A percentile compares a stretch with the other conserved stretches of the same genome.
phyloP scores from a whole-genome alignment of 2,113 vertebrate genomes.

The Nettapus auritus region DNA sequence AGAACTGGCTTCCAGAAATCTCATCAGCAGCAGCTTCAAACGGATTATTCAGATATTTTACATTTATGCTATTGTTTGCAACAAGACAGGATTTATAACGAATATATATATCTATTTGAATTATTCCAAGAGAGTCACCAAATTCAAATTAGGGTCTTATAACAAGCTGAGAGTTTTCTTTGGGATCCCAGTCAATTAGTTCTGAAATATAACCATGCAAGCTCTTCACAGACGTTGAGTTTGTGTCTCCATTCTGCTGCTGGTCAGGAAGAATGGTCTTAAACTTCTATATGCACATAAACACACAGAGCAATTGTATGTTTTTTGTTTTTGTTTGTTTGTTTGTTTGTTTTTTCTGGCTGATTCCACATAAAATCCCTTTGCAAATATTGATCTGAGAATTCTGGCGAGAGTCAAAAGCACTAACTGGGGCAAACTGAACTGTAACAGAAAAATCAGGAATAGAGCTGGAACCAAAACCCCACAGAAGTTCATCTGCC shows the following conservation, averaged over 20 bases:
- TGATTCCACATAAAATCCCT: neutral
- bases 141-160: neutral
- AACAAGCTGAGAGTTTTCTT: neutral
- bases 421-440: neutral
- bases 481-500: neutral
- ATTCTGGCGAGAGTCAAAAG: neutral
- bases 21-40: neutral
- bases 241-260: neutral
- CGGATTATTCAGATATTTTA: neutral
- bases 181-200: neutral
- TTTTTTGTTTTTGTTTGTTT: neutral
- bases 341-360: neutral
- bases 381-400: neutral
- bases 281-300: neutral
- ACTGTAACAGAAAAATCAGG: neutral
- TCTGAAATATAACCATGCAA: neutral
- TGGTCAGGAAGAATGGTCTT: neutral
- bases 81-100: too few relatives aligned
- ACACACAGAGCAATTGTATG: accelerated
- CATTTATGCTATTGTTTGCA: neutral
- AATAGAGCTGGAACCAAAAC: neutral
- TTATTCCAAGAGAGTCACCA: neutral
- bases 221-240: neutral
- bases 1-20: neutral
- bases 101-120: too few relatives aligned